A percentile compares a stretch with the other conserved stretches of the same genome.
Conservation (phyloP, 2,888 invertebrate genomes). For the Didymodactylos carnosus region DNA sequence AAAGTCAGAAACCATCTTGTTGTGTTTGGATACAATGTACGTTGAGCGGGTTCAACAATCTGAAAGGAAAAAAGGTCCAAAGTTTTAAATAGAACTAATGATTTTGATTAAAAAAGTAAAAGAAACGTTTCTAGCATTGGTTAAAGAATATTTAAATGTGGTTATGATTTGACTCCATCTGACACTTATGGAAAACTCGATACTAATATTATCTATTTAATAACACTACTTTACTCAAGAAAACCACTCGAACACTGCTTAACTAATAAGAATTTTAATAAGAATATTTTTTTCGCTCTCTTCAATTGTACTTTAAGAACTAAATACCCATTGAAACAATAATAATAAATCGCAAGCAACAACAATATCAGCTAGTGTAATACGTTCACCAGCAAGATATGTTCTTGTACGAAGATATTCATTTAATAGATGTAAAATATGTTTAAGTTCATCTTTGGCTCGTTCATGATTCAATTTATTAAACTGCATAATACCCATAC, state of each 20-base stretch:
- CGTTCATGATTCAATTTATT: slow-evolving; percentile 59
- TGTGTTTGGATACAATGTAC: slow-evolving; percentile 43
- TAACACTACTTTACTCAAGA: too few relatives aligned
- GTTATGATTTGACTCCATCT: too few relatives aligned
- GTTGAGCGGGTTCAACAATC: slow-evolving; percentile 40
- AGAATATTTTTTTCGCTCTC: too few relatives aligned
- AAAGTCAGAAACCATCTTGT: slow-evolving; percentile 84
- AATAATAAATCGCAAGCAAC: slow-evolving; percentile 69
- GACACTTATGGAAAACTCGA: too few relatives aligned
- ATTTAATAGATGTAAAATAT: slow-evolving; percentile 54
- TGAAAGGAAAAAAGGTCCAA: neutral
- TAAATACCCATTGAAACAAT: slow-evolving; percentile 48
- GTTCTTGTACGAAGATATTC: slow-evolving; percentile 59
- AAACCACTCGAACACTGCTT: too few relatives aligned
- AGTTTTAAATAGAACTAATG: too few relatives aligned
- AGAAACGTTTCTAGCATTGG: neutral
- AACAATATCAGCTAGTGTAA: slow-evolving; percentile 81
- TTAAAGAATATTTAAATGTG: too few relatives aligned
- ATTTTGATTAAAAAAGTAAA: neutral
- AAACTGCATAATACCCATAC: slow-evolving; percentile 70
- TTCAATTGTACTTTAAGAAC: too few relatives aligned
- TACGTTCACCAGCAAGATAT: slow-evolving; percentile 75
- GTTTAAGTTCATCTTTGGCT: slow-evolving; percentile 61
- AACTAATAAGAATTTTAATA: too few relatives aligned
- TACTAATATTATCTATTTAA: too few relatives aligned